These are phyloP conservation scores for Pocillopora meandrina DNA, from an alignment of 92 coral and sea anemone genomes.

Conservation along the genomic window DNA sequence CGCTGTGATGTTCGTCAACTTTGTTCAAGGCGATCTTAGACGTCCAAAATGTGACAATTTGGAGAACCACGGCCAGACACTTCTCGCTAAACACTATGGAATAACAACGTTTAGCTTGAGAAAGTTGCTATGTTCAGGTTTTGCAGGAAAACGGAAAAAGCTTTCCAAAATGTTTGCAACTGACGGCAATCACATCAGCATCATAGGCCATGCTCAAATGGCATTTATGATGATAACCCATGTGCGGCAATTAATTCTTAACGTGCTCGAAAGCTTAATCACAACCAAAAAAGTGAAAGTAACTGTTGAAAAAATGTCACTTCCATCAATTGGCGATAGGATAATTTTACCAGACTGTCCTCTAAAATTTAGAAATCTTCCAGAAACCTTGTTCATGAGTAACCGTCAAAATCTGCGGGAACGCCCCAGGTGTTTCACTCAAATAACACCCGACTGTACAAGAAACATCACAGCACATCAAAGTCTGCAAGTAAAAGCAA, in stretches of 20 bases:
- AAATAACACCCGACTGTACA: constrained; percentile 41
- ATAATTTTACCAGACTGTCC: constrained; percentile 6
- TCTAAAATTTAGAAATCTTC: constrained; percentile 1
- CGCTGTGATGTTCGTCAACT: constrained; percentile 45
- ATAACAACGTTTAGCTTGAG: constrained; percentile 56
- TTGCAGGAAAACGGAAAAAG: not conserved
- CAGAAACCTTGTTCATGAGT: constrained; percentile 19
- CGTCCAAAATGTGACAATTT: constrained; percentile 37
- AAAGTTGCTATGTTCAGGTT: constrained; percentile 43
- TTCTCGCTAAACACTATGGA: constrained; percentile 45
- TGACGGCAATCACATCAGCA: constrained; percentile 52
- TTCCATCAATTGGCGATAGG: not conserved
- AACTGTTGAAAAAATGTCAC: not conserved
- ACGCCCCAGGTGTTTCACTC: constrained; percentile 52
- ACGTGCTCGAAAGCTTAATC: constrained; percentile 4
- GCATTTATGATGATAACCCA: constrained; percentile 55
- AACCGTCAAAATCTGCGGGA: constrained; percentile 6
- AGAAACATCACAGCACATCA: constrained; percentile 6
- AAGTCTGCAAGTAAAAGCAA: constrained; percentile 39
- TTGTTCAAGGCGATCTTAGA: constrained; percentile 11
- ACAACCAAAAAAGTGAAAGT: not conserved
- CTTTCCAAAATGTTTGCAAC: constrained; percentile 18
- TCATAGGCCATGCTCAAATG: constrained; percentile 47
- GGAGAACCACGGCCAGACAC: constrained; percentile 58
- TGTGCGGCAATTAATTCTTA: constrained; percentile 34